Conservation (phyloP, 1,140 invertebrate genomes). For the Lordiphosa stackelbergi region DNA sequence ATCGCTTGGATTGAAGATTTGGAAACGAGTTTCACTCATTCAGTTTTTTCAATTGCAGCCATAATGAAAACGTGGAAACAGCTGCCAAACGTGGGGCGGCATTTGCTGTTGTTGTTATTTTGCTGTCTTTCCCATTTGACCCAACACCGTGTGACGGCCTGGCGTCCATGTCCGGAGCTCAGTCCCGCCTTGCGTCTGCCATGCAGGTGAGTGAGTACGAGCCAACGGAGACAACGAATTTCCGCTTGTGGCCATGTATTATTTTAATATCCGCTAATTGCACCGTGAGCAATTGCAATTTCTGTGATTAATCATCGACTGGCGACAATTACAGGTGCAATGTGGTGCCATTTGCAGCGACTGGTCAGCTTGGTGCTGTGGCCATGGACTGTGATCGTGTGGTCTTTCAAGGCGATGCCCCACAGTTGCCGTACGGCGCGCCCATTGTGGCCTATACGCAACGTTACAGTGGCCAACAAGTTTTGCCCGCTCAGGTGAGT, state of each 20-base stretch:
- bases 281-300: conserved; percentile 29
- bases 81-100: conserved; percentile 36
- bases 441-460: conserved; percentile 88
- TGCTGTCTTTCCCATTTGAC: conserved; percentile 42
- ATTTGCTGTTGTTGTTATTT: conserved; percentile 41
- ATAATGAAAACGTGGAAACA: conserved; percentile 55
- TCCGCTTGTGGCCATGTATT: conserved; percentile 41
- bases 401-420: conserved; percentile 87
- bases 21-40: conserved; percentile 40
- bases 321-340: conserved; percentile 73
- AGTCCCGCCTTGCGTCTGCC: conserved; percentile 73
- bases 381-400: conserved; percentile 88
- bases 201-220: conserved; percentile 68
- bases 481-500: conserved; percentile 84
- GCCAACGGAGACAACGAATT: conserved; percentile 23
- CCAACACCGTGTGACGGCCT: conserved; percentile 58
- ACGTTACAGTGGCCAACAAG: conserved; percentile 86
- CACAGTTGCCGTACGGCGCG: conserved; percentile 84
- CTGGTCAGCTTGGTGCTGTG: conserved; percentile 74
- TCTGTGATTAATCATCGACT: conserved; percentile 47
- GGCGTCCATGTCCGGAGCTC: conserved; percentile 76
- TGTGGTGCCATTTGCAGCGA: conserved; percentile 75
- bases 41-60: conserved; percentile 41
- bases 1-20: conserved; percentile 9
- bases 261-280: conserved; percentile 63